Base-by-base conservation (phyloP, 2,888 invertebrate species). In the Oeneis ivallda region DNA sequence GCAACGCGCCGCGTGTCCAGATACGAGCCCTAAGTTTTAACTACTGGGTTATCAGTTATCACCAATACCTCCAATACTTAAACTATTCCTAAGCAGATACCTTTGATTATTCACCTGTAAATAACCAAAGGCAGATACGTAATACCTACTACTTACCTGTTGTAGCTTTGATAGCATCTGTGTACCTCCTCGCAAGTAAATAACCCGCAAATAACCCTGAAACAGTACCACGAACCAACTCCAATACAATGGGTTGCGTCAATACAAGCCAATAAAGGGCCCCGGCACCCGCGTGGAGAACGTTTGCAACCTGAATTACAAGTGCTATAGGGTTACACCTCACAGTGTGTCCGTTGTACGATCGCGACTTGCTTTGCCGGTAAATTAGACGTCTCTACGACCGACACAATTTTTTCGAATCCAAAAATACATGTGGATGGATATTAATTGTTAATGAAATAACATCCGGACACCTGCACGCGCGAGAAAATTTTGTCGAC, bases 321-420 rank as follows among this genome's bases (percentile, higher is more conserved):
- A 81, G 77, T 78, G 77, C 72, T 69, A 68, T 75, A 79, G 84
- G 84, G 83, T 81, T 83, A 80, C 59, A 82, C 77, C 76, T 78
- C 80, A 77, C 78, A 11, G 7, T 17, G 63, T 43, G 54, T 72
- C 70, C 72, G 66, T 61, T 66, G 37, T 49, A 26, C 57, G 10
- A 32, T 4, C 58, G 43, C 59, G 54, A 50, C 45, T 41, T n/a
- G 45, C 45, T 15, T 15, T 45, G 7, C 45, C 45, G 45, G 8
- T 8, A 15, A 45, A 15, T 37, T 13, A 32, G 6, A 17, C 32
- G 17, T 47, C 45, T 49, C 32, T 32, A 8, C 9, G 45, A n/a
- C 15, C 0, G 9, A 5, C 3, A 49, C 0, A 49, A 10, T 4
- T 19, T 3, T 17, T 8, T 15, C 49, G 9, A 15, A 15, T 8